Conservation (phyloP, 1,140 invertebrate genomes). For the Drosophila leontia region DNA sequence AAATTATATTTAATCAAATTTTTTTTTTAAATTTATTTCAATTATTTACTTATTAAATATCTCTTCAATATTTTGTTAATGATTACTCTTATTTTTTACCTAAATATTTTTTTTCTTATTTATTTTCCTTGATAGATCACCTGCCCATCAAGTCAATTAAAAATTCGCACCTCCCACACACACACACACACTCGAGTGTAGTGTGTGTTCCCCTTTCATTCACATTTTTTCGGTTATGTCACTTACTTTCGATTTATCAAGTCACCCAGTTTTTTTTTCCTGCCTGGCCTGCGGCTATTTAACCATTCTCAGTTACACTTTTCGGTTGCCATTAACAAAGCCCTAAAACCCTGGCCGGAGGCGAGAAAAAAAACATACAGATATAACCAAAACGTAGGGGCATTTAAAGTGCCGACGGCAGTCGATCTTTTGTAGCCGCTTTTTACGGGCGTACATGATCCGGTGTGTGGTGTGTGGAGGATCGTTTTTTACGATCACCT, state of each 20-base stretch:
- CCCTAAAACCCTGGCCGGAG: constrained; percentile 36
- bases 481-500: constrained; percentile 63
- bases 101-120: not conserved
- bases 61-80: not conserved
- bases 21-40: no score
- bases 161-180: constrained; percentile 16
- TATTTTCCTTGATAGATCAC: constrained; percentile 9
- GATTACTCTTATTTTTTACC: no score
- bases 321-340: constrained; percentile 32
- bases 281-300: constrained; percentile 45
- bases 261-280: constrained; percentile 33
- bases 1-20: not conserved
- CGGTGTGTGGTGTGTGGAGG: constrained; percentile 13
- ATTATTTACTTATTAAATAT: not conserved
- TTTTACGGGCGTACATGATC: constrained; percentile 78
- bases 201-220: constrained; percentile 21
- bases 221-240: constrained; percentile 45
- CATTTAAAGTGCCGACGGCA: constrained; percentile 67
- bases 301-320: constrained; percentile 35
- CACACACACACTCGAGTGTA: constrained; percentile 5
- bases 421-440: constrained; percentile 64
- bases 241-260: constrained; percentile 48
- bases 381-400: constrained; percentile 40
- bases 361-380: constrained; percentile 32
- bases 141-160: constrained; percentile 35